phyloP scores from a whole-genome alignment of 2,797 vertebrate species.

The Emys orbicularis region DNA sequence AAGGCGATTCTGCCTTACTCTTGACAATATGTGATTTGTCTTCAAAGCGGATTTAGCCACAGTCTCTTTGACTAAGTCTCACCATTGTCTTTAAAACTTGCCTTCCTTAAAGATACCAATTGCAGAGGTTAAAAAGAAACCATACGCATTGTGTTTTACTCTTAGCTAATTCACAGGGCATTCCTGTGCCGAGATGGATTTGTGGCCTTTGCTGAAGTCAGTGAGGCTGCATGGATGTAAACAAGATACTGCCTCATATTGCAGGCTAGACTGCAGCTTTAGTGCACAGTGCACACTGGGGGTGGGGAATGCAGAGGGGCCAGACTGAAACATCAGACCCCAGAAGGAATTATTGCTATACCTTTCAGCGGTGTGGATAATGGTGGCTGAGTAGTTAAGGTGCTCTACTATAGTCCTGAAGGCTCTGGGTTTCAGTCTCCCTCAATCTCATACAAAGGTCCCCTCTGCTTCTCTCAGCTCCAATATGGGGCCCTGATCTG shows the following conservation, averaged over 20 bases:
- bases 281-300: accelerated
- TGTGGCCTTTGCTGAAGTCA: neutral
- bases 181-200: accelerated
- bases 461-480: neutral
- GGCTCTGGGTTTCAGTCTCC: neutral
- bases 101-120: neutral
- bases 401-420: neutral
- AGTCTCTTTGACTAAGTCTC: neutral
- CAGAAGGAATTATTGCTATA: neutral
- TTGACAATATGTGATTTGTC: neutral
- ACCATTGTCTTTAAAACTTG: neutral
- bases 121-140: neutral
- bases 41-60: neutral
- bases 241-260: neutral
- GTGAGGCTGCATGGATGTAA: neutral
- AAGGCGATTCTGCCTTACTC: neutral
- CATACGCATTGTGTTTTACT: neutral
- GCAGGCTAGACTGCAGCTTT: accelerated
- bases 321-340: accelerated
- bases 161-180: neutral
- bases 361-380: neutral
- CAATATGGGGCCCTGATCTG: neutral
- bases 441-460: neutral
- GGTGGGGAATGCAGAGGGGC: neutral
- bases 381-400: neutral